These are phyloP conservation scores for Perithous albicinctus DNA, from an alignment of 2,888 invertebrate genomes.

Conservation along the genomic window DNA sequence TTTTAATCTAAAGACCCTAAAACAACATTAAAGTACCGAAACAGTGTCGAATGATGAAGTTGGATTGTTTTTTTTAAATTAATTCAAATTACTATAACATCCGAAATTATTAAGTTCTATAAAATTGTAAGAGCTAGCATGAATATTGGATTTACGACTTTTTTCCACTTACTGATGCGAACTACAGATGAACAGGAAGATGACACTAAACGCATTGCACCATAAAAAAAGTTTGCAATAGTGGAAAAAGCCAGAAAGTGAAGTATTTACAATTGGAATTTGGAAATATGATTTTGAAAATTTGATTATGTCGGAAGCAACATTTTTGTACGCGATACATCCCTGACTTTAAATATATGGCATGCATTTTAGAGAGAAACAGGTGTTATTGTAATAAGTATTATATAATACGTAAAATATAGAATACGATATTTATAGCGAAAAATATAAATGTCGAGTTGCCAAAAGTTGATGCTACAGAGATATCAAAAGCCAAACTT, in stretches of 20 bases:
- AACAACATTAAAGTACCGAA: too few species aligned
- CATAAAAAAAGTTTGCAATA: background rate
- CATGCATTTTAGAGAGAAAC: background rate
- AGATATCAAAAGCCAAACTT: slow-evolving; percentile 11
- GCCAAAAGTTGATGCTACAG: background rate
- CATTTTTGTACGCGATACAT: background rate
- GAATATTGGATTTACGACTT: too few species aligned
- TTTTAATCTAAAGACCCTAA: too few species aligned
- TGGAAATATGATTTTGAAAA: background rate
- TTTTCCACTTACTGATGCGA: background rate
- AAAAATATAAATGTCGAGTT: background rate
- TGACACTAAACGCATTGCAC: background rate
- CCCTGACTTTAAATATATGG: background rate
- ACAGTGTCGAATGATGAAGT: too few species aligned
- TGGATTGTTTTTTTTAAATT: too few species aligned
- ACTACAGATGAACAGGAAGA: background rate
- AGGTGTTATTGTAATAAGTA: background rate
- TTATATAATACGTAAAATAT: too few species aligned
- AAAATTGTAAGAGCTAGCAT: too few species aligned
- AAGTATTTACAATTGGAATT: background rate
- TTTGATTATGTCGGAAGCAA: background rate
- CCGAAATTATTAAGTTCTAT: too few species aligned
- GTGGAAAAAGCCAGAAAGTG: background rate
- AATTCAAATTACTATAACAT: too few species aligned
- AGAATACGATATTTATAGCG: slow-evolving; percentile 6